Evolutionary conservation across 2,797 vertebrate species (phyloP).

Genomic region (Poliocrania exsul): DNA sequence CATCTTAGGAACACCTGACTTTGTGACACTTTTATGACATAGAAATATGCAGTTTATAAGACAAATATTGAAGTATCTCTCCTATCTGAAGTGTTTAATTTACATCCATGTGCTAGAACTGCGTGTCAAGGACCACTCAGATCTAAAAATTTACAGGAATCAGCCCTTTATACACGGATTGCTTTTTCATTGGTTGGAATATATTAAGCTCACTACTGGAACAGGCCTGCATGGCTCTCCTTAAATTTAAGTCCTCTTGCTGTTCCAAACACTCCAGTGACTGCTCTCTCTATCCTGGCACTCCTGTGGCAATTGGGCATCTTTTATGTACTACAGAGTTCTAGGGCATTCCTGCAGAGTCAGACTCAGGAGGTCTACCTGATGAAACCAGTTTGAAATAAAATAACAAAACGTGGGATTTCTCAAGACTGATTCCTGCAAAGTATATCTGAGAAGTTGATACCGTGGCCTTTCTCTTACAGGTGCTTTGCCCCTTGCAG

Average conservation of each 20-base stretch:
- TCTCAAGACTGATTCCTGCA: background rate
- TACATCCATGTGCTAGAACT: background rate
- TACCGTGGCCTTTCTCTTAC: background rate
- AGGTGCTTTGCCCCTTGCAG: background rate
- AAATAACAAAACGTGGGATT: background rate
- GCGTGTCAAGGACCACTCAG: background rate
- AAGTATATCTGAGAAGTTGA: background rate
- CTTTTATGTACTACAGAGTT: background rate
- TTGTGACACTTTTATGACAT: background rate
- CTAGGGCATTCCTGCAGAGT: background rate
- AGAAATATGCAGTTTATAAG: background rate
- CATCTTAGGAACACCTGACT: background rate
- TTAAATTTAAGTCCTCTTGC: background rate
- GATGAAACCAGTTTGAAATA: background rate
- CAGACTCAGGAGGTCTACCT: background rate
- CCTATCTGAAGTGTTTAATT: background rate
- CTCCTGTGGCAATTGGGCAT: background rate
- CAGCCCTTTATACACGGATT: background rate
- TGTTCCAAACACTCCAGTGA: background rate
- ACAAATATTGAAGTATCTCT: background rate
- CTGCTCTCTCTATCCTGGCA: background rate
- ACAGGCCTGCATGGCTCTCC: background rate
- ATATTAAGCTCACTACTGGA: background rate
- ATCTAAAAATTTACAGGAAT: background rate
- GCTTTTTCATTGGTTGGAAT: background rate